Conservation (phyloP, 2,797 vertebrate species). For the Microhierax caerulescens region DNA sequence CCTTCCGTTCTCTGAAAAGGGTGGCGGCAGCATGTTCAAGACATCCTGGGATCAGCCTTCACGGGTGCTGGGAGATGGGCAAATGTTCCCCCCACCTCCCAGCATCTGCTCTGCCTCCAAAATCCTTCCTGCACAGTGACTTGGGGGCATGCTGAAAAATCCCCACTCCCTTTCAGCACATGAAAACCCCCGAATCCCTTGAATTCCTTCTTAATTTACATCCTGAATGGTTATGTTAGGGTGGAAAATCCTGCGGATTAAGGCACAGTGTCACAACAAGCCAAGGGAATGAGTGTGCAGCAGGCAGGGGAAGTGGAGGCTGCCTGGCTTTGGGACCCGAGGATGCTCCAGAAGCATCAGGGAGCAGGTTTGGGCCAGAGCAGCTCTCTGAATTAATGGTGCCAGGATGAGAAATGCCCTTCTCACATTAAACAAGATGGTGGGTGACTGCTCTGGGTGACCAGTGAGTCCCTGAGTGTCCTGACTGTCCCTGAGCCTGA, state of each 20-base stretch:
- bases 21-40: fast-evolving
- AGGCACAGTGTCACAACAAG: neutral
- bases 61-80: fast-evolving
- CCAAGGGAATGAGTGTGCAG: neutral
- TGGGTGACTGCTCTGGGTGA: neutral
- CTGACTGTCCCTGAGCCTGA: neutral
- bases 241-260: neutral
- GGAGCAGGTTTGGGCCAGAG: neutral
- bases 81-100: neutral
- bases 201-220: neutral
- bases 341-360: neutral
- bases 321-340: neutral
- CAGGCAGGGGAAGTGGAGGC: neutral
- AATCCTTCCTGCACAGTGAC: fast-evolving
- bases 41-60: neutral
- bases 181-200: neutral
- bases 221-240: neutral
- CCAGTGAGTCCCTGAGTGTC: neutral
- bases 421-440: neutral
- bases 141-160: fast-evolving
- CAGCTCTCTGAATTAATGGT: neutral
- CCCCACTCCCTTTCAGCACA: fast-evolving
- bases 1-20: neutral
- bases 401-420: neutral
- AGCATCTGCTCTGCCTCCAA: neutral